These are phyloP conservation scores for Heterodera schachtii DNA, from an alignment of 1,140 invertebrate genomes.

Conservation along the genomic window DNA sequence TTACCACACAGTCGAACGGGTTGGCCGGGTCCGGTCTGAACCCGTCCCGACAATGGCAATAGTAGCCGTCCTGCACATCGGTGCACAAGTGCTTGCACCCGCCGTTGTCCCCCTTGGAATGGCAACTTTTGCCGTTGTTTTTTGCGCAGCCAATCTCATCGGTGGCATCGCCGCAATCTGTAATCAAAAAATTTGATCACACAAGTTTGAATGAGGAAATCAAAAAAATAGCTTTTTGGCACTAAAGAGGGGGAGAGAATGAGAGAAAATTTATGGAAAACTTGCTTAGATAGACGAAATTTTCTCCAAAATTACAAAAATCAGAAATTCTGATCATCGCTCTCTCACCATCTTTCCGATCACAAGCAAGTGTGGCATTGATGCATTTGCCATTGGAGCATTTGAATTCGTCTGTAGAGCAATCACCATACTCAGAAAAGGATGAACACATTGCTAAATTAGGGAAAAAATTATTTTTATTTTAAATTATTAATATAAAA, in stretches of 20 bases:
- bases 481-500: too few species aligned
- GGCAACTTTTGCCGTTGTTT: conserved; percentile 60
- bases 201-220: too few species aligned
- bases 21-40: conserved; percentile 59
- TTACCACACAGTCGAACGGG: conserved; percentile 59
- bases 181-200: too few species aligned
- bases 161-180: conserved; percentile 87
- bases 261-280: too few species aligned
- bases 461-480: too few species aligned
- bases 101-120: conserved; percentile 57
- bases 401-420: conserved; percentile 68
- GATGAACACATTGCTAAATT: conserved; percentile 59
- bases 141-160: conserved; percentile 77
- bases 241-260: too few species aligned
- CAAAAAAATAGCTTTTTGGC: neutral
- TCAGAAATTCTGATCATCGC: neutral
- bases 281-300: too few species aligned
- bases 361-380: conserved; percentile 89
- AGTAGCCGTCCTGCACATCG: conserved; percentile 55
- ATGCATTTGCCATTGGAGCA: conserved; percentile 81
- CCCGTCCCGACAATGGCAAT: conserved; percentile 63
- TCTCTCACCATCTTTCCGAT: conserved; percentile 76
- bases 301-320: neutral
- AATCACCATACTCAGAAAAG: conserved; percentile 66
- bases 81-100: conserved; percentile 64